Evolutionary conservation across 1,140 invertebrate genomes (phyloP), one percentile per base, ranked within the genome.

Genomic region (Eulimnadia texana): DNA sequence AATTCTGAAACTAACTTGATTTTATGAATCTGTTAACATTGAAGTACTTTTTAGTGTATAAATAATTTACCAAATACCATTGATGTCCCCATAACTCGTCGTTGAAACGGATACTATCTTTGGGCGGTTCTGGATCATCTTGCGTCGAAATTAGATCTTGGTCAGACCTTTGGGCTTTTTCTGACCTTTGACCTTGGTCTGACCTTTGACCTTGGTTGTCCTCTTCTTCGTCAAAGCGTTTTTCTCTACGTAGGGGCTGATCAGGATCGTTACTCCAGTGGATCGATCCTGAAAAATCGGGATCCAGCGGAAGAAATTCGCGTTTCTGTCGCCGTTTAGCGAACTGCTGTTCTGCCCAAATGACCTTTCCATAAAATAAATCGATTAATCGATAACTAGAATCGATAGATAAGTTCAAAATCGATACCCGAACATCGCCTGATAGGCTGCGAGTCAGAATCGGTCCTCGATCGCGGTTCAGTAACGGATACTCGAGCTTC

Each of bases 41-140:
- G 13, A n/a, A 58, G 27, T 54, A 13, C 56, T 16, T 13, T n/a
- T 20, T 25, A 25, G 23, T 2, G 33, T 16, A 9, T n/a, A n/a
- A n/a, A n/a, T n/a, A n/a, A n/a, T n/a, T n/a, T 80, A 93, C 90
- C 83, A 94, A 76, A 75, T 96, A 95, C 92, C 92, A 95, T 72
- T 95, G 82, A 65, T 89, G 80, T 42, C 77, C 71, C 85, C 90
- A 95, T 0, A 92, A 74, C 64, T 88, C 86, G 68, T 96, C 92
- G 67, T 88, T 89, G 70, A 91, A 94, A 59, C 71, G 64, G 11
- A 57, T 52, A 11, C 64, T 6, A 10, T 50, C 22, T 23, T 61
- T 61, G 13, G 60, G 10, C 3, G 60, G 60, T 33, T 3, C 9
- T 0, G 55, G 16, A 58, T 33, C 19, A 10, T 20, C 25, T 58